phyloP scores from a whole-genome alignment of 1,140 invertebrate species.

The Ceratina japonica region DNA sequence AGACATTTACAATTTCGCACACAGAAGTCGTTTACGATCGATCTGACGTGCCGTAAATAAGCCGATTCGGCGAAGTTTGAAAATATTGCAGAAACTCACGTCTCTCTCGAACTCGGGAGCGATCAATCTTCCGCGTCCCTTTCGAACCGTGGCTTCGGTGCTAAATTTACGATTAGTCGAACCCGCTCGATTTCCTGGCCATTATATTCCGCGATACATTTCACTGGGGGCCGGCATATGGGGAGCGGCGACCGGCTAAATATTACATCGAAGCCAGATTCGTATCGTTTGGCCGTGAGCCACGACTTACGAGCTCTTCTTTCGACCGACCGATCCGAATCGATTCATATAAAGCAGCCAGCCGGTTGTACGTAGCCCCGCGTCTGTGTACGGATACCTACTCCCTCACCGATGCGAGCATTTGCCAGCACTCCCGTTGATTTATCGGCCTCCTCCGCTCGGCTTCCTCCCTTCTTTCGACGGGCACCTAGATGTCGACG shows the following conservation, averaged over 20 bases:
- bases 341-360: conserved; percentile 55
- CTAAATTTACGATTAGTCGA: conserved; percentile 48
- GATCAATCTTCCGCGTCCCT: conserved; percentile 29
- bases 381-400: conserved; percentile 2
- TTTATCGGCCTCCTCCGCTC: conserved; percentile 54
- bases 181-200: conserved; percentile 20
- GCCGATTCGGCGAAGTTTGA: conserved; percentile 13
- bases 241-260: conserved; percentile 64
- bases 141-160: conserved; percentile 15
- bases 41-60: neutral
- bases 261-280: conserved; percentile 63
- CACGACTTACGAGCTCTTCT: conserved; percentile 57
- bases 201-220: conserved; percentile 43
- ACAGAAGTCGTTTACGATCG: neutral
- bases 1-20: neutral
- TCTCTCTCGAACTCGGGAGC: neutral
- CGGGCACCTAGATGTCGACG: conserved; percentile 18
- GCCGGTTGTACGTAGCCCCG: neutral
- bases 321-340: conserved; percentile 42
- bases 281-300: conserved; percentile 54
- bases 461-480: conserved; percentile 33
- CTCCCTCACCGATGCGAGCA: conserved; percentile 40
- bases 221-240: conserved; percentile 54
- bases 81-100: neutral
- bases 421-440: conserved; percentile 56